phyloP scores from a whole-genome alignment of 2,113 vertebrate genomes.

The Cyanoderma ruficeps region DNA sequence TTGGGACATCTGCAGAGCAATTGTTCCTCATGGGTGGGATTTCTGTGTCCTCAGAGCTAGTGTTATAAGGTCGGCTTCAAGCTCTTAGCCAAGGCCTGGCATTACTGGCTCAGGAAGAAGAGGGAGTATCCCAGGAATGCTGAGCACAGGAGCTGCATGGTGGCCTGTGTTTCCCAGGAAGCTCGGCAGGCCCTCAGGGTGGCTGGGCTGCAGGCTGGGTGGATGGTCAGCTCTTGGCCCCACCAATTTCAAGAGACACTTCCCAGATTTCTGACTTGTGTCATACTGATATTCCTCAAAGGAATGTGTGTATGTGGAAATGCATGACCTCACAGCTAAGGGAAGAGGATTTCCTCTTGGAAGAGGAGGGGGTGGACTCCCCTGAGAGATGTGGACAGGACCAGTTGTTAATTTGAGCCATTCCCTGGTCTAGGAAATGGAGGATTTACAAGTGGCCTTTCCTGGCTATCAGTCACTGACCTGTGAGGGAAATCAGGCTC shows the following conservation, averaged over 20 bases:
- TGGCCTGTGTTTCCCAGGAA: not conserved
- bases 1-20: conserved; percentile 58
- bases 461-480: not conserved
- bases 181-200: not conserved
- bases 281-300: not conserved
- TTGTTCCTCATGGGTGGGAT: conserved; percentile 56
- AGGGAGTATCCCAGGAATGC: not conserved
- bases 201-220: not conserved
- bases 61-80: not conserved
- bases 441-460: not conserved
- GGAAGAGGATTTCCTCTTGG: conserved; percentile 21
- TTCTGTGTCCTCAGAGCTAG: conserved; percentile 9
- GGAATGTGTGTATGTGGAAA: not conserved
- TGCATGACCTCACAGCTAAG: fast-evolving
- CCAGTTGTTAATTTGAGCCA: not conserved
- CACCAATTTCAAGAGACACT: not conserved
- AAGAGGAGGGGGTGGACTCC: not conserved
- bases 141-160: not conserved
- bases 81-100: not conserved
- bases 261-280: not conserved
- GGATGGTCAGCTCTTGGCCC: not conserved
- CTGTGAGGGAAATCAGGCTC: not conserved
- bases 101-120: not conserved
- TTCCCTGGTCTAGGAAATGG: not conserved
- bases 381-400: not conserved